Evolutionary conservation across 1,140 invertebrate genomes (phyloP).

Genomic region (Hyles euphorbiae): DNA sequence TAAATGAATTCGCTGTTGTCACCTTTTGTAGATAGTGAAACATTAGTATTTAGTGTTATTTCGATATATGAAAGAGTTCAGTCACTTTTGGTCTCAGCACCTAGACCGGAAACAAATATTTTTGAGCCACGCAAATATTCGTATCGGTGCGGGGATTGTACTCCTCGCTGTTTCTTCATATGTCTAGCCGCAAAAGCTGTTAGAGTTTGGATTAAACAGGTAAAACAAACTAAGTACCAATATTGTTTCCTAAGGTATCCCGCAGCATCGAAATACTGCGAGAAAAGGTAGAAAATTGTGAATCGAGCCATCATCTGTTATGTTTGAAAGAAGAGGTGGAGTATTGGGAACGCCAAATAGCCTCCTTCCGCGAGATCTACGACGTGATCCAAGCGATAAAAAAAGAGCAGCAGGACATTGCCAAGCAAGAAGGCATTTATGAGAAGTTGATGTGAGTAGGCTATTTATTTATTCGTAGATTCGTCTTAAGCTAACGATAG

Average conservation of each 20-base stretch:
- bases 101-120: no score
- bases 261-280: conserved; percentile 38
- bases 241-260: conserved; percentile 24
- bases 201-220: background rate
- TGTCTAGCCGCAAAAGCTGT: no score
- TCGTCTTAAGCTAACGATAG: no score
- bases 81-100: no score
- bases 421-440: conserved; percentile 28
- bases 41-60: no score
- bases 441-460: conserved; percentile 26
- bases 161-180: no score
- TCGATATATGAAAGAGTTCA: no score
- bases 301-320: conserved; percentile 23
- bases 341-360: conserved; percentile 34
- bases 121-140: no score
- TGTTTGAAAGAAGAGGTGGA: conserved; percentile 31
- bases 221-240: background rate
- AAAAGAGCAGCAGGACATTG: conserved; percentile 21
- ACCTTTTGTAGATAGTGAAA: no score
- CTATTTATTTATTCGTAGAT: no score
- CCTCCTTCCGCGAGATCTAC: conserved; percentile 28
- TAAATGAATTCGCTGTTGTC: no score
- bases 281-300: conserved; percentile 34
- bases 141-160: no score
- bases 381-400: conserved; percentile 28